phyloP scores from a whole-genome alignment of 2,113 vertebrate genomes.

The Sylvietta virens region DNA sequence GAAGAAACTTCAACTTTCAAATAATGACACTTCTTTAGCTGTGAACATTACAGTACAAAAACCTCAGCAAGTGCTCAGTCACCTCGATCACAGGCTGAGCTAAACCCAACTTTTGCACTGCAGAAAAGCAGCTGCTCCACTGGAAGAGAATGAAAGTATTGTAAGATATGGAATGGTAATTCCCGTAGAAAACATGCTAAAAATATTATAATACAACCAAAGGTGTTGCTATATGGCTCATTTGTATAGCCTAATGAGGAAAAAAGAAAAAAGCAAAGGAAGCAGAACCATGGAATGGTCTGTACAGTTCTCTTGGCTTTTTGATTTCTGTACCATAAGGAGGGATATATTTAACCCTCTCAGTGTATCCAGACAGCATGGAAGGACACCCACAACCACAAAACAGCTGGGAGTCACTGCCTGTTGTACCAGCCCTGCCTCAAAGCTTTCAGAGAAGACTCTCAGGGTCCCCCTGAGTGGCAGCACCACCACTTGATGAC shows the following conservation, averaged over 20 bases:
- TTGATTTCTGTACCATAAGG: accelerated
- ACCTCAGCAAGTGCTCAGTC: neutral
- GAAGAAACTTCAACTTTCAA: neutral
- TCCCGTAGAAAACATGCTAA: neutral
- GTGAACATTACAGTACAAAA: neutral
- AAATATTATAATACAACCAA: neutral
- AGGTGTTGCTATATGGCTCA: neutral
- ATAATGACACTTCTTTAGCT: neutral
- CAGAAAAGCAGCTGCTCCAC: neutral
- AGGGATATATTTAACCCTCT: neutral
- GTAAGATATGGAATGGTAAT: neutral
- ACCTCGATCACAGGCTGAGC: accelerated
- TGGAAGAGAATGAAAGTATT: neutral
- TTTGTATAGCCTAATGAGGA: neutral
- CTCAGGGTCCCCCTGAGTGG: neutral
- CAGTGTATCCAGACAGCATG: neutral
- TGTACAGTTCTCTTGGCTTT: neutral
- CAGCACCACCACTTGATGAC: neutral
- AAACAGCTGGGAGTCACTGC: neutral
- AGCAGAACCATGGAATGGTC: neutral
- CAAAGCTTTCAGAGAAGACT: neutral
- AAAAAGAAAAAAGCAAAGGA: neutral
- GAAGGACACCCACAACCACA: neutral
- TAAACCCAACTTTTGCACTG: neutral
- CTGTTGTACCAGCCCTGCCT: neutral